phyloP scores from a whole-genome alignment of 2,113 vertebrate genomes.

The Pionites leucogaster region DNA sequence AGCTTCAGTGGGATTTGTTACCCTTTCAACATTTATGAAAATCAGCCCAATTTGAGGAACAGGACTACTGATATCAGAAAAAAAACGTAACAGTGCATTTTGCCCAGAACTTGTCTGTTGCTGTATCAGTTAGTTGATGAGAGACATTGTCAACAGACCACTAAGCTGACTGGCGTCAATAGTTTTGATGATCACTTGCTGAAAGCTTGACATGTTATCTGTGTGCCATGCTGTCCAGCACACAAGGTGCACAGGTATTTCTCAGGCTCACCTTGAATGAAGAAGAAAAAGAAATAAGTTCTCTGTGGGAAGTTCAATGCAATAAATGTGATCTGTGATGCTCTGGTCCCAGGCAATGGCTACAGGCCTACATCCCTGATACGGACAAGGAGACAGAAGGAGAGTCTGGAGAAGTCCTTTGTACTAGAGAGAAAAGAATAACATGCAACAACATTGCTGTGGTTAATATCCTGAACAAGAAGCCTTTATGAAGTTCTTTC shows the following conservation, averaged over 20 bases:
- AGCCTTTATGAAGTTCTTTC: background rate
- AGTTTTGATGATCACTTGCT: slow-evolving; percentile 37
- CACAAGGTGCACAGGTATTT: background rate
- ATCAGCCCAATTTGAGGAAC: background rate
- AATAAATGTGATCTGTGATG: background rate
- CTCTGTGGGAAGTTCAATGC: background rate
- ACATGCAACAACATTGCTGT: background rate
- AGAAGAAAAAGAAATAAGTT: background rate
- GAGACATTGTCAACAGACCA: slow-evolving; percentile 10
- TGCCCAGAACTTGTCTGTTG: background rate
- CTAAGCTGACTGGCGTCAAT: slow-evolving; percentile 29
- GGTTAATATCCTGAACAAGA: background rate
- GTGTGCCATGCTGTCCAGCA: background rate
- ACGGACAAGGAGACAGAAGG: background rate
- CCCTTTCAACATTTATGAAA: background rate
- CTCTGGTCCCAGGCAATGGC: background rate
- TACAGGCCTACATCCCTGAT: background rate
- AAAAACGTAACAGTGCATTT: background rate
- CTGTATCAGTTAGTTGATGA: background rate
- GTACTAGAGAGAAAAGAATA: background rate
- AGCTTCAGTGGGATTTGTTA: background rate
- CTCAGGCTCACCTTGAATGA: background rate
- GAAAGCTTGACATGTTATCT: slow-evolving; percentile 1
- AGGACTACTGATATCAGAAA: background rate
- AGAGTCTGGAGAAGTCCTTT: background rate